Evolutionary conservation across 92 coral and sea anemone species (phyloP), one percentile per base, ranked within the genome.

Genomic region (Plumapathes pennacea): DNA sequence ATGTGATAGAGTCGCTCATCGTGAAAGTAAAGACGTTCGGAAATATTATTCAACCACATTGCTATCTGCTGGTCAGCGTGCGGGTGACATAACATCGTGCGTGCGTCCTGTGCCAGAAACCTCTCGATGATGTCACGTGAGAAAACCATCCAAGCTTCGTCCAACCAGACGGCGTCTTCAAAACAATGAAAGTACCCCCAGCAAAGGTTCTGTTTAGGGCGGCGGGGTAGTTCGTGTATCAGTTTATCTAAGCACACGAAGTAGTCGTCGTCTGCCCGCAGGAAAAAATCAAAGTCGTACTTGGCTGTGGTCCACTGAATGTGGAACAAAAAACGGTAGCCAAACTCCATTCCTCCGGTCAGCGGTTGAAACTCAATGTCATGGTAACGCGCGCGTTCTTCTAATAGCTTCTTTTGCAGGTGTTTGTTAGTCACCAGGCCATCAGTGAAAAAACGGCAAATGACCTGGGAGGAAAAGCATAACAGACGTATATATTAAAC

Each of bases 41-140:
- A 57, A 6, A 71, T 62, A 43, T 79, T 46, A 44, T 71, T 79
- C 34, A 81, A 71, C 88, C 88, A 81, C 38, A 74, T 33, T 10
- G 77, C 83, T 19, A 81, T 81, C 33, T 81, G 88, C 63, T 81
- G 88, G 49, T 81, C 88, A 43, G 78, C 83, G 59, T 74, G 82
- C 26, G 88, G 83, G 56, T 81, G 88, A 49, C 88, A 81, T 18
- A 74, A 12, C 68, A 74, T 65, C 17, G 57, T 59, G 21, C 65
- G 54, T 48, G 77, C 68, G 60, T 74, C 68, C 57, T 81, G 83
- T 4, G 47, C 27, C 32, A 81, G 25, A 54, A 81, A 81, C 15
- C 38, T 50, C 8, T 45, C 26, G 9, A 75, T 49, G 37, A 81
- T 29, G 42, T 81, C 83, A 26, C 53, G 59, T 8, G 60, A 57